Evolutionary conservation across 2,888 invertebrate genomes (phyloP).

Genomic region (Fragum whitleyi): DNA sequence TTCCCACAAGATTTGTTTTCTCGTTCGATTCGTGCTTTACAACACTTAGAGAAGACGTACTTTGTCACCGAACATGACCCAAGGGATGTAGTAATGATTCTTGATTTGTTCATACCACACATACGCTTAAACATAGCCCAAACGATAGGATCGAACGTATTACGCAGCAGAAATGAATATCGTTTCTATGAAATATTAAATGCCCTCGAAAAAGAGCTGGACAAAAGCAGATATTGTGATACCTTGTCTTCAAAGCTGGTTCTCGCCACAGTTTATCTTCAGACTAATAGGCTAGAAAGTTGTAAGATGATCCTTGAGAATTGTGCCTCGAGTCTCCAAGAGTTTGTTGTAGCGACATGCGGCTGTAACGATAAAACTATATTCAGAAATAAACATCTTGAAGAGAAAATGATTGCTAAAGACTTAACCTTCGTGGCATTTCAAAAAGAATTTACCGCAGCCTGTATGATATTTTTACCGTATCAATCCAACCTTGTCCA

Average conservation of each 20-base stretch:
- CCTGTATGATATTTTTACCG: slow-evolving; percentile 15
- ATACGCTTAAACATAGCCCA: background rate
- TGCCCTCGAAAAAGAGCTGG: background rate
- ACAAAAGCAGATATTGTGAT: background rate
- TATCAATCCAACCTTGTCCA: slow-evolving; percentile 3
- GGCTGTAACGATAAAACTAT: background rate
- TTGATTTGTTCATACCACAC: background rate
- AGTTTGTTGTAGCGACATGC: background rate
- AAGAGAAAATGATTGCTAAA: background rate
- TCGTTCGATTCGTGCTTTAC: background rate
- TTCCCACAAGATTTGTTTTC: background rate
- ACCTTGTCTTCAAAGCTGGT: background rate
- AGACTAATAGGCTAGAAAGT: background rate
- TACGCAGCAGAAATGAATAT: background rate
- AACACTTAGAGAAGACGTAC: background rate
- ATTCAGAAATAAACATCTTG: background rate
- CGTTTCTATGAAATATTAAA: background rate
- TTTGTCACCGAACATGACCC: background rate
- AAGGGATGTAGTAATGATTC: background rate
- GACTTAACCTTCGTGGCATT: background rate
- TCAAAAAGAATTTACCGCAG: background rate
- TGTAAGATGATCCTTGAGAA: background rate
- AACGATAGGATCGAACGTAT: background rate
- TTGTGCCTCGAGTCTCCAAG: background rate
- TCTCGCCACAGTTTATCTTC: background rate